Conservation (phyloP, 2,113 vertebrate genomes). For the Rhombomys opimus region DNA sequence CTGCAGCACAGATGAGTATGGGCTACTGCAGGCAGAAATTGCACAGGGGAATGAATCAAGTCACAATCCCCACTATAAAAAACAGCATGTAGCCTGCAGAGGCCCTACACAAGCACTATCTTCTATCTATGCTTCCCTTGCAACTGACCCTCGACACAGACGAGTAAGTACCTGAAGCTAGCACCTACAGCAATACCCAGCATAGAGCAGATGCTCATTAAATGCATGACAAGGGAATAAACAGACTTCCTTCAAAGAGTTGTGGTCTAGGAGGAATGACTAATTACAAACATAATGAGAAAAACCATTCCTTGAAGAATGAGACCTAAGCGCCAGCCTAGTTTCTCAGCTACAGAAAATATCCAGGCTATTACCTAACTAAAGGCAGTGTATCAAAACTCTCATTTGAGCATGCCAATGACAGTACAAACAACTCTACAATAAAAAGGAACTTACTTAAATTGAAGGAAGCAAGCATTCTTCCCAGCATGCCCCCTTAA, state of each 20-base stretch:
- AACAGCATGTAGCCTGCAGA: not conserved
- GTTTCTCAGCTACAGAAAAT: not conserved
- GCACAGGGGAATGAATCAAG: fast-evolving
- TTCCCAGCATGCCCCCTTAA: not conserved
- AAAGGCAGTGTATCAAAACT: not conserved
- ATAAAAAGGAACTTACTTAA: fast-evolving
- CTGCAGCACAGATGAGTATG: fast-evolving
- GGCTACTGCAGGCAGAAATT: fast-evolving
- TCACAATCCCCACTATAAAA: fast-evolving
- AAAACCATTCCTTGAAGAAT: fast-evolving
- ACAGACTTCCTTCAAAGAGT: not conserved
- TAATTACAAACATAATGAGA: fast-evolving
- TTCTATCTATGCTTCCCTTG: not conserved
- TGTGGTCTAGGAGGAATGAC: not conserved
- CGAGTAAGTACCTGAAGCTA: not conserved
- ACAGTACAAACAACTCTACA: not conserved
- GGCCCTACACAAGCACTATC: fast-evolving
- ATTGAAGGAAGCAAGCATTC: fast-evolving
- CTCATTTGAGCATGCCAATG: too few relatives aligned
- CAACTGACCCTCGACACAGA: not conserved
- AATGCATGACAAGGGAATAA: fast-evolving
- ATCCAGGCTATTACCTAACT: not conserved
- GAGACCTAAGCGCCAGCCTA: not conserved
- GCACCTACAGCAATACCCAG: fast-evolving
- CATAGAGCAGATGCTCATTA: not conserved